Evolutionary conservation across 1,140 invertebrate species (phyloP).

Genomic region (Hyles euphorbiae): DNA sequence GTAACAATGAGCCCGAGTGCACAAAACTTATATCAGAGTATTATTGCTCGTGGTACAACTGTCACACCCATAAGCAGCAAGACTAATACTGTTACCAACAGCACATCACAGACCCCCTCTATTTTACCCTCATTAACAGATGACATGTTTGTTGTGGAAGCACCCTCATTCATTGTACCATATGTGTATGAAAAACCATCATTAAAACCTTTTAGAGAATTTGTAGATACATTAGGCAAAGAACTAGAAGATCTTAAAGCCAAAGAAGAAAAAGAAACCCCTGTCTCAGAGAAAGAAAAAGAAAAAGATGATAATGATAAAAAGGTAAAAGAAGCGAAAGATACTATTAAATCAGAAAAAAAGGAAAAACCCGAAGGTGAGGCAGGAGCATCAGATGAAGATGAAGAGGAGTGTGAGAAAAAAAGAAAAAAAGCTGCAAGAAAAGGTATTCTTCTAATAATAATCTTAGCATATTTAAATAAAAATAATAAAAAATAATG

Average conservation of each 20-base stretch:
- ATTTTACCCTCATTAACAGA: slow-evolving; percentile 88
- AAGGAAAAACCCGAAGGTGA: slow-evolving; percentile 44
- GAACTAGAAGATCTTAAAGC: slow-evolving; percentile 77
- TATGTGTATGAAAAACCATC: slow-evolving; percentile 95
- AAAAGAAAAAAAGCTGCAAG: slow-evolving; percentile 63
- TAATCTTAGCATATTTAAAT: neutral
- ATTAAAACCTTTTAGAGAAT: slow-evolving; percentile 84
- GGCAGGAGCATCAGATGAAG: slow-evolving; percentile 44
- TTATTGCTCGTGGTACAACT: slow-evolving; percentile 58
- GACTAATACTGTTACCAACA: slow-evolving; percentile 34
- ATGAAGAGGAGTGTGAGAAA: slow-evolving; percentile 20
- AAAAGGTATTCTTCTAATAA: slow-evolving; percentile 31
- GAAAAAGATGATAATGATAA: slow-evolving; percentile 58
- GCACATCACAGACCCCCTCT: slow-evolving; percentile 52
- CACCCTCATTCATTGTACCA: slow-evolving; percentile 93
- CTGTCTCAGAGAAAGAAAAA: slow-evolving; percentile 48
- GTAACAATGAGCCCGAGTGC: slow-evolving; percentile 29
- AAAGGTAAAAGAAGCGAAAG: slow-evolving; percentile 28
- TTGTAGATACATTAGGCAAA: slow-evolving; percentile 81
- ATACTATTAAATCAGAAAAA: slow-evolving; percentile 42
- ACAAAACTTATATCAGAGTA: slow-evolving; percentile 61
- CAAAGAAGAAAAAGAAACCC: slow-evolving; percentile 48
- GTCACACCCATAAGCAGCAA: slow-evolving; percentile 60
- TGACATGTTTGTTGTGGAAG: slow-evolving; percentile 93
- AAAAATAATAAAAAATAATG: neutral